Evolutionary conservation across 1,140 invertebrate genomes (phyloP).

Genomic region (Eupeodes corollae): DNA sequence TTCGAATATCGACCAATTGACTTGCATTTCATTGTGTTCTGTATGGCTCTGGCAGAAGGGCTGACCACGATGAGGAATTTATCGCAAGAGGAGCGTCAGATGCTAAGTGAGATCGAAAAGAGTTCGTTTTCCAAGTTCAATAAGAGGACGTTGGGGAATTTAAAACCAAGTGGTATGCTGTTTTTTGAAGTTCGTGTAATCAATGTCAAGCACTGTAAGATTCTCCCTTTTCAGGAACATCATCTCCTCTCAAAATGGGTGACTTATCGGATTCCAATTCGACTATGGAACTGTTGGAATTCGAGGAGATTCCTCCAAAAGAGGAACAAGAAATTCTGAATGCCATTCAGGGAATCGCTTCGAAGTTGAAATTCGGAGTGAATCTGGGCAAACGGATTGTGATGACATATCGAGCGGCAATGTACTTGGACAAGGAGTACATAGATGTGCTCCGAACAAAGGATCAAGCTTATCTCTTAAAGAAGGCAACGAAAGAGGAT

Average conservation of each 20-base stretch:
- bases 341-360: conserved; percentile 30
- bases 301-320: conserved; percentile 33
- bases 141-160: conserved; percentile 25
- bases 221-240: neutral
- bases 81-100: conserved; percentile 25
- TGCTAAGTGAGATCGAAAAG: conserved; percentile 27
- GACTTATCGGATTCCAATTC: conserved; percentile 27
- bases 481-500: conserved; percentile 42
- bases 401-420: conserved; percentile 43
- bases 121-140: conserved; percentile 31
- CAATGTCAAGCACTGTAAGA: no score
- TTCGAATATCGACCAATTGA: conserved; percentile 38
- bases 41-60: conserved; percentile 41
- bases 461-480: conserved; percentile 42
- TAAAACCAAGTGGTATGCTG: conserved; percentile 5
- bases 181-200: no score
- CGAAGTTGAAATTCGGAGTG: conserved; percentile 39
- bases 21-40: conserved; percentile 40
- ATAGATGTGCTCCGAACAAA: conserved; percentile 40
- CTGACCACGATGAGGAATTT: conserved; percentile 28
- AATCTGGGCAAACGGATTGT: conserved; percentile 43
- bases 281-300: conserved; percentile 28
- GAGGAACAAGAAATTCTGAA: conserved; percentile 31
- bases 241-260: conserved; percentile 2
- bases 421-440: conserved; percentile 44